Percentiles rank a stretch among this genome's conserved stretches.
Conservation (phyloP, 2,888 invertebrate genomes). For the Caradrina clavipalpis region DNA sequence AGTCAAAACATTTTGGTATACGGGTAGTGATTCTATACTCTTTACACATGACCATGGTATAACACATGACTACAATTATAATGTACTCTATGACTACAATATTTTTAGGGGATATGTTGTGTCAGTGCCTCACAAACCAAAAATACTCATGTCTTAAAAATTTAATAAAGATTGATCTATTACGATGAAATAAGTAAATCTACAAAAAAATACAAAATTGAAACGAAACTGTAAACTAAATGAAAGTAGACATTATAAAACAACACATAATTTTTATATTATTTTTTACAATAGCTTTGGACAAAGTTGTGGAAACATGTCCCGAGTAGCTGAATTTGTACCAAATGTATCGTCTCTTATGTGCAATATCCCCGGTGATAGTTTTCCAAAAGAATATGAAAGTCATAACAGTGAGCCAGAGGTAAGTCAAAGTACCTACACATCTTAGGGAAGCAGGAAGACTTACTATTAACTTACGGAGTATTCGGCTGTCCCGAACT, state of each 20-base stretch:
- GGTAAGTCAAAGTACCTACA: constrained; percentile 36
- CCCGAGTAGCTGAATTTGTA: constrained; percentile 48
- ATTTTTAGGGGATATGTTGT: no score
- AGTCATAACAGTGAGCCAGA: constrained; percentile 11
- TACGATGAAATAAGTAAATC: constrained; percentile 11
- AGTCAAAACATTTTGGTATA: no score
- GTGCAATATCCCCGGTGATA: constrained; percentile 66
- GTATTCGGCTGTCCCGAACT: no score
- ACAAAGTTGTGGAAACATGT: constrained; percentile 56
- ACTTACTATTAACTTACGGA: no score
- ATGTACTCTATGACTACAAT: no score
- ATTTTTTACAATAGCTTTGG: constrained; percentile 62
- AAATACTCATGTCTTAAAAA: neutral
- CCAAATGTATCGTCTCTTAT: constrained; percentile 17
- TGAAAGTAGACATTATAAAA: constrained; percentile 41
- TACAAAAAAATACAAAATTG: constrained; percentile 24
- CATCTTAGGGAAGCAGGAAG: neutral
- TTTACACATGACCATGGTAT: no score
- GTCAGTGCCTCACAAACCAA: neutral
- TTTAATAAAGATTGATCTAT: neutral
- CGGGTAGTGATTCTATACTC: no score
- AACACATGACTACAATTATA: no score
- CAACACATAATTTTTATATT: constrained; percentile 46
- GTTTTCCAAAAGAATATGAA: constrained; percentile 58
- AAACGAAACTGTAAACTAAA: constrained; percentile 43